Percentiles rank a stretch among this genome's conserved stretches.
These are phyloP conservation scores for Aphelenchoides fujianensis DNA, from an alignment of 1,140 invertebrate species.

Conservation along the genomic window DNA sequence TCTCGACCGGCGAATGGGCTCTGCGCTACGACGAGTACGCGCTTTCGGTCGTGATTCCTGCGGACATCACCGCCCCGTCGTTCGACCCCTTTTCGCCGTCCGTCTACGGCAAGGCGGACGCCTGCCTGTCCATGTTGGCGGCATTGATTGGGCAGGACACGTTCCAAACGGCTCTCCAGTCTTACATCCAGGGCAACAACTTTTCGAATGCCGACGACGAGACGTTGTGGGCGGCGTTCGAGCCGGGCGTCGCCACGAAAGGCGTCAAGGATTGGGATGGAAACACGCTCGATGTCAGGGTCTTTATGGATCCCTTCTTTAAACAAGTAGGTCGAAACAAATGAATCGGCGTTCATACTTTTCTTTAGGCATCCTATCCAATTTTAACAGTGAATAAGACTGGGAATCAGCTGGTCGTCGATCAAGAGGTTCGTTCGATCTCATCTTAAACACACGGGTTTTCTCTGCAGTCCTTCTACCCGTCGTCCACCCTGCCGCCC, in stretches of 20 bases:
- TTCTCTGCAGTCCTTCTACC: neutral
- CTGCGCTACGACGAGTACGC: constrained; percentile 4
- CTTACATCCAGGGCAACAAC: constrained; percentile 15
- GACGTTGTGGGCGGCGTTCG: constrained; percentile 20
- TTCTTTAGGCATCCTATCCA: constrained; percentile 9
- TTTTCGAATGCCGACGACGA: constrained; percentile 20
- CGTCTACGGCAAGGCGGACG: constrained; percentile 30
- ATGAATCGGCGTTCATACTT: neutral
- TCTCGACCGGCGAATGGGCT: constrained; percentile 14
- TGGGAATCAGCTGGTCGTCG: neutral
- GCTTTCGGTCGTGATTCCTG: neutral
- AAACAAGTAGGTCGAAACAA: constrained; percentile 17
- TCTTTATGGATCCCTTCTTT: constrained; percentile 29
- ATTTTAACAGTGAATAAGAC: neutral
- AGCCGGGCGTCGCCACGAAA: constrained; percentile 11
- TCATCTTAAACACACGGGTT: too few relatives aligned
- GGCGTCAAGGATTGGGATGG: constrained; percentile 30
- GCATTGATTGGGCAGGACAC: constrained; percentile 27
- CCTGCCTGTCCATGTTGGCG: constrained; percentile 10
- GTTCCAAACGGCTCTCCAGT: constrained; percentile 22
- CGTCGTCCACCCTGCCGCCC: neutral
- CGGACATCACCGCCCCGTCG: neutral
- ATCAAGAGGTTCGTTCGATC: too few relatives aligned
- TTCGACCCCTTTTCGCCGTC: neutral
- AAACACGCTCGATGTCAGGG: constrained; percentile 21